Evolutionary conservation across 1,140 invertebrate species (phyloP), one percentile per base, ranked within the genome.

Genomic region (Brachionus rotundiformis): DNA sequence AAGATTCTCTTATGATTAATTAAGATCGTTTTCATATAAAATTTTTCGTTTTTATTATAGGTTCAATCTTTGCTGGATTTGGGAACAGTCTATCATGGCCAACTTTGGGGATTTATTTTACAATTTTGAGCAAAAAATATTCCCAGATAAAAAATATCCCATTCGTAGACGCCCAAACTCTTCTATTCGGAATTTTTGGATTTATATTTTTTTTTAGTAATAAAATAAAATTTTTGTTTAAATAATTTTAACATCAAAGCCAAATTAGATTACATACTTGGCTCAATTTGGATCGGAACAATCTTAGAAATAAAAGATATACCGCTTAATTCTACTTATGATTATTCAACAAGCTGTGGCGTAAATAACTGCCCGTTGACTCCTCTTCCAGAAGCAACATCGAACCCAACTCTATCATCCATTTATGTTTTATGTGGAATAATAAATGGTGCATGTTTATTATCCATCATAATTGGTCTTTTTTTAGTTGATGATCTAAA

Each of bases 191-290:
- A 31, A 33, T 27, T 13, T 79, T 79, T 16, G 76, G 76, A 16
- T 79, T 39, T 27, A 54, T 79, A 33, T 79, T 79, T 39, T 79
- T 79, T 33, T 39, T 79, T 1, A 79, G 76, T 79, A 59, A 79
- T n/a, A 31, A 31, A 23, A 0, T n/a, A 16, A 8, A 10, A 33
- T 23, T 71, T 36, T 71, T 71, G 8, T 39, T 39, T 16, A 19
- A 8, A 19, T 41, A 13, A 36, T 39, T 71, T 59, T 29, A 25
- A 41, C 39, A 39, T 16, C 3, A 39, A 75, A 3, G 23, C 29
- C 27, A 27, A 54, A 16, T 13, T 25, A 77, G 76, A 79, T 59
- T 79, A 79, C 19, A 79, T 79, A 13, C 47, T 79, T 13, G 76
- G 76, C 11, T 63, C 76, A 10, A 59, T 39, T 36, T 79, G 76